These are phyloP conservation scores for Siniperca undulata DNA, from an alignment of 2,797 vertebrate genomes.

Conservation along the genomic window DNA sequence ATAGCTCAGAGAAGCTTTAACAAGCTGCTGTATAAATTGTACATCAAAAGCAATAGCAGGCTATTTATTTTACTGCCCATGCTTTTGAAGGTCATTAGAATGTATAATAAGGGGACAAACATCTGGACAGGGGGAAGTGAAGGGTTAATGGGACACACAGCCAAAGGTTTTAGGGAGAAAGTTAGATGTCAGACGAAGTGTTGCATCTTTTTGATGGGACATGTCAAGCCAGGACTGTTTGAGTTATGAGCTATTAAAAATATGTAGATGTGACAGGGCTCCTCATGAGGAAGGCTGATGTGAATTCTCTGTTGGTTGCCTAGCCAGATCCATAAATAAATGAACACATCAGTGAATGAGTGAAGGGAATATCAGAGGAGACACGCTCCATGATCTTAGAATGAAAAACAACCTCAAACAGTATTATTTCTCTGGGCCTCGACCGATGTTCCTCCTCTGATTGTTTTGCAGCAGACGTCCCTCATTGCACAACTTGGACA, in stretches of 20 bases:
- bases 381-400: slow-evolving; percentile 72
- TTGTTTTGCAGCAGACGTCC: slow-evolving; percentile 66
- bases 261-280: slow-evolving; percentile 86
- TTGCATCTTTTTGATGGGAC: slow-evolving; percentile 76
- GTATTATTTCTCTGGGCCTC: slow-evolving; percentile 50
- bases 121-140: slow-evolving; percentile 7
- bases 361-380: slow-evolving; percentile 77
- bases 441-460: slow-evolving; percentile 36
- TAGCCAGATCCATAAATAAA: slow-evolving; percentile 83
- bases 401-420: slow-evolving; percentile 68
- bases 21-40: neutral
- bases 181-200: slow-evolving; percentile 72
- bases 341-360: slow-evolving; percentile 79
- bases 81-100: slow-evolving; percentile 22
- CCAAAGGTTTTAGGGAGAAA: slow-evolving; percentile 69
- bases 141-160: slow-evolving; percentile 58
- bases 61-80: slow-evolving; percentile 6
- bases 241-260: slow-evolving; percentile 86
- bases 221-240: slow-evolving; percentile 76
- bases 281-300: slow-evolving; percentile 77
- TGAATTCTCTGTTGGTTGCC: slow-evolving; percentile 78
- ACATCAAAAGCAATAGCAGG: neutral
- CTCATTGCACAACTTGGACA: slow-evolving; percentile 60
- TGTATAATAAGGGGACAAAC: slow-evolving; percentile 9
- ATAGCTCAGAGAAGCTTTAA: neutral